Evolutionary conservation across 2,113 vertebrate species (phyloP).

Genomic region (Plectropomus leopardus): DNA sequence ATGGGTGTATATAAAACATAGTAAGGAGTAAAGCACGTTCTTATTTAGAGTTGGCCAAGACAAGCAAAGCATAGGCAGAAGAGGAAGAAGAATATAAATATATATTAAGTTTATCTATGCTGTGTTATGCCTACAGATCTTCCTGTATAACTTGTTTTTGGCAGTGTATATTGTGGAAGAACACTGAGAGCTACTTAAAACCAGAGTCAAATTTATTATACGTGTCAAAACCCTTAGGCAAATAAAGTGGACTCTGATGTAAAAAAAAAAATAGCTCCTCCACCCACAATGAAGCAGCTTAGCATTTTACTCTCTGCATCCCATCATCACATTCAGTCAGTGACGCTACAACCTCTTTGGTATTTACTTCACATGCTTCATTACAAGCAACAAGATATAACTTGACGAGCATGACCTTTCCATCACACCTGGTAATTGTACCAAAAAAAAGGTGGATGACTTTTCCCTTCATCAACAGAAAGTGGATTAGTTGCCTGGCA

Average conservation of each 20-base stretch:
- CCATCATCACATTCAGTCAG: constrained; percentile 13
- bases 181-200: constrained; percentile 11
- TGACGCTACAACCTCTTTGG: not conserved
- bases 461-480: constrained; percentile 23
- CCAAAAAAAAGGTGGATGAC: constrained; percentile 37
- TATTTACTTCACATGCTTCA: constrained; percentile 42
- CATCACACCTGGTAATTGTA: constrained; percentile 45
- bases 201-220: not conserved
- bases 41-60: no score
- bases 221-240: not conserved
- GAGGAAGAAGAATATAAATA: no score
- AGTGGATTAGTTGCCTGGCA: constrained; percentile 43
- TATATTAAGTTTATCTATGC: not conserved
- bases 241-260: constrained; percentile 12
- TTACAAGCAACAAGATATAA: constrained; percentile 38
- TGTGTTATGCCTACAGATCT: not conserved
- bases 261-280: not conserved
- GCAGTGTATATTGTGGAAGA: not conserved
- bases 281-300: not conserved
- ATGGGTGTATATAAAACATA: no score
- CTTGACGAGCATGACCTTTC: constrained; percentile 55
- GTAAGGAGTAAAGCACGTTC: no score
- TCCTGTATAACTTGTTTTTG: not conserved
- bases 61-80: no score
- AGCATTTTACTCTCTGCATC: not conserved